A percentile compares a stretch with the other conserved stretches of the same genome.
Conservation (phyloP, 2,888 invertebrate genomes). For the Myopa testacea region DNA sequence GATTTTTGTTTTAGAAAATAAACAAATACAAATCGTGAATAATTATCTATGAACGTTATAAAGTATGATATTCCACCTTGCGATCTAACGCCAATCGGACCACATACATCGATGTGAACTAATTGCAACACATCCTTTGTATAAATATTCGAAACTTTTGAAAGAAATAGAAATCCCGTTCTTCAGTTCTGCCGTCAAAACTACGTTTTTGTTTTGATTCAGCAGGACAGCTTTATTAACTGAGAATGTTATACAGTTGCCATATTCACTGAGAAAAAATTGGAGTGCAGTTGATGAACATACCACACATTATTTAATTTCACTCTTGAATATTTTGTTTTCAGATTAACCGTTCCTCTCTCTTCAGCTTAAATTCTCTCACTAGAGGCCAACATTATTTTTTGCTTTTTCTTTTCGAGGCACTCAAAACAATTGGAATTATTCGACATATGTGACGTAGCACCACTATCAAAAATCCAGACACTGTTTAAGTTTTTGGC, state of each 20-base stretch:
- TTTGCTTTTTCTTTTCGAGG: not conserved
- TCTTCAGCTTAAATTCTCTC: slow-evolving; percentile 4
- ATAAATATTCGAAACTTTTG: too few relatives aligned
- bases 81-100: not conserved
- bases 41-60: slow-evolving; percentile 11
- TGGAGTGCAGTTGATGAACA: slow-evolving; percentile 12
- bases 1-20: slow-evolving; percentile 4
- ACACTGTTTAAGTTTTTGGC: not conserved
- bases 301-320: slow-evolving; percentile 13
- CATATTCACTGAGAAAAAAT: slow-evolving; percentile 11
- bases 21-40: not conserved
- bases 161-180: too few relatives aligned
- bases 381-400: not conserved
- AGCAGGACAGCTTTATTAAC: too few relatives aligned
- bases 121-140: not conserved
- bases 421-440: too few relatives aligned
- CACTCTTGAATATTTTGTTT: not conserved
- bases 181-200: not conserved
- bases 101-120: not conserved
- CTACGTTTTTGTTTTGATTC: too few relatives aligned
- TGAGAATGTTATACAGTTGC: not conserved
- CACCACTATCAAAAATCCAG: not conserved
- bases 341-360: slow-evolving; percentile 5
- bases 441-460: too few relatives aligned
- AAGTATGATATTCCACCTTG: not conserved